Conservation (phyloP, 37 sponge, comb jelly and placozoan species). For the Hormiphora californensis region DNA sequence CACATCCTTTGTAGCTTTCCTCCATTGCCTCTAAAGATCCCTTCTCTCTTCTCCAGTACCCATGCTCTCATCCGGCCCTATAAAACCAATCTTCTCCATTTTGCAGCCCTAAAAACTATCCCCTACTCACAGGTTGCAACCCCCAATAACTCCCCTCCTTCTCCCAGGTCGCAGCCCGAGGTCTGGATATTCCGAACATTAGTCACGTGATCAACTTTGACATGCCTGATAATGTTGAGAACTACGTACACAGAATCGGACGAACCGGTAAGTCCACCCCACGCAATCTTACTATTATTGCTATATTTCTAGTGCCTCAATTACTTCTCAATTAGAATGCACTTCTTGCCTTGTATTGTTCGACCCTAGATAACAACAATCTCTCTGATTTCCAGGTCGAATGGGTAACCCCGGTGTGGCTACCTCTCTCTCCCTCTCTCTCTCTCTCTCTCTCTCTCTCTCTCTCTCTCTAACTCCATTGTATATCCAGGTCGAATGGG, state of each 20-base stretch:
- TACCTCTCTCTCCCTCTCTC: slow-evolving; percentile 31
- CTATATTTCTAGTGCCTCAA: no score
- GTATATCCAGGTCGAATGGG: slow-evolving; percentile 51
- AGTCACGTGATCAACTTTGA: slow-evolving; percentile 49
- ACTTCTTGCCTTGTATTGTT: no score
- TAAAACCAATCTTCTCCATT: no score
- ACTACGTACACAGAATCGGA: slow-evolving; percentile 44
- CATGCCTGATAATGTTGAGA: slow-evolving; percentile 49
- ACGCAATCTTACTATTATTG: no score
- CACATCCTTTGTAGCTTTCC: no score
- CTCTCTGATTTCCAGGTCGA: no score
- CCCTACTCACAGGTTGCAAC: not conserved
- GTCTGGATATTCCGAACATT: slow-evolving; percentile 49
- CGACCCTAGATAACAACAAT: no score
- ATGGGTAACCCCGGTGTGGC: slow-evolving; percentile 52
- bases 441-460: no score
- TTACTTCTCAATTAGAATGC: no score
- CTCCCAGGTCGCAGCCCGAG: slow-evolving; percentile 34
- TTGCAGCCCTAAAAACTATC: not conserved
- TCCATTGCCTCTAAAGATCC: not conserved
- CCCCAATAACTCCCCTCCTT: not conserved
- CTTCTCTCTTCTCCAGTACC: not conserved
- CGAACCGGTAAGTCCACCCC: slow-evolving; percentile 49
- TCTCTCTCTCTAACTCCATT: no score
- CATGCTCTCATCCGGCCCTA: no score